These are phyloP conservation scores for Drosophila phalerata DNA, from an alignment of 2,888 invertebrate genomes.

Conservation along the genomic window DNA sequence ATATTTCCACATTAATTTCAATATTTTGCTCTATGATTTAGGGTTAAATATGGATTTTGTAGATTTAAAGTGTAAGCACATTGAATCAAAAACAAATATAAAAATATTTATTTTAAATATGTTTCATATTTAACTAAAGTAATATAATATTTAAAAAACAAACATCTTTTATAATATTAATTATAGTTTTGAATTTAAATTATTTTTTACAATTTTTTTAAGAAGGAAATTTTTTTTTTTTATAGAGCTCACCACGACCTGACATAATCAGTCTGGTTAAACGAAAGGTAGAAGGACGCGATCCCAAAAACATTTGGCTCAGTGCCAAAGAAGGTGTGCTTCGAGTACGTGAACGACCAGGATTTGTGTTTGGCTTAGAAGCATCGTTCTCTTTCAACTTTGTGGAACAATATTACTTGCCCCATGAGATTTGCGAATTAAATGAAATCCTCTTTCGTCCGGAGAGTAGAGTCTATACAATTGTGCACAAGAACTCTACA, in stretches of 20 bases:
- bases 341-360: conserved; percentile 74
- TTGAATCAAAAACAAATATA: too few species aligned
- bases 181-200: too few species aligned
- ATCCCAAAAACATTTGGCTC: conserved; percentile 69
- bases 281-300: conserved; percentile 70
- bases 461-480: conserved; percentile 63
- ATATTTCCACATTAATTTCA: too few species aligned
- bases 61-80: too few species aligned
- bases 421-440: conserved; percentile 84
- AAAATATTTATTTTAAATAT: too few species aligned
- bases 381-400: conserved; percentile 71
- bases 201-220: not conserved
- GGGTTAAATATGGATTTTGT: too few species aligned
- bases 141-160: too few species aligned
- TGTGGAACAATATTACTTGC: conserved; percentile 78
- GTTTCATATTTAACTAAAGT: too few species aligned
- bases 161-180: too few species aligned
- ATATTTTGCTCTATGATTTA: too few species aligned
- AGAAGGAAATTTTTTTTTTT: not conserved
- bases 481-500: conserved; percentile 76
- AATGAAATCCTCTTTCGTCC: conserved; percentile 82
- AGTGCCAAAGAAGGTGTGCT: conserved; percentile 71
- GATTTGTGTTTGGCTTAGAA: conserved; percentile 83
- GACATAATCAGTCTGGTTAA: conserved; percentile 73
- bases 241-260: conserved; percentile 62